Evolutionary conservation across 2,113 vertebrate species (phyloP).

Genomic region (Casuarius casuarius): DNA sequence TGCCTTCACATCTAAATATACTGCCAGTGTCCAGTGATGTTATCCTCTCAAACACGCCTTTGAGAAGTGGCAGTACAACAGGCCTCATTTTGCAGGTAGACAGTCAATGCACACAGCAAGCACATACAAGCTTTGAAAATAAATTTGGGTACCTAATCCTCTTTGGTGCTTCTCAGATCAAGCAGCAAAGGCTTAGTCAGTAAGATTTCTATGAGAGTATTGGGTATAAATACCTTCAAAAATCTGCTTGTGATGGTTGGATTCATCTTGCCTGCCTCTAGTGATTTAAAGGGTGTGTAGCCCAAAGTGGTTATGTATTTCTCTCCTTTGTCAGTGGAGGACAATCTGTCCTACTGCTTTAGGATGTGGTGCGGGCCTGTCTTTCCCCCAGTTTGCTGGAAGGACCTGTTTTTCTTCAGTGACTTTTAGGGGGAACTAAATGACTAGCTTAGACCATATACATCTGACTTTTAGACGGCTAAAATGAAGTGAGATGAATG

Average conservation of each 20-base stretch:
- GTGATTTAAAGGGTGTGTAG: neutral
- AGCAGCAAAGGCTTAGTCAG: neutral
- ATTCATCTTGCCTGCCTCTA: neutral
- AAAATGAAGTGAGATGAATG: neutral
- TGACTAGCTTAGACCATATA: conserved; percentile 8
- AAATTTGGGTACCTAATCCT: neutral
- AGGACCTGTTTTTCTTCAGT: neutral
- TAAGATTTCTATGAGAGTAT: neutral
- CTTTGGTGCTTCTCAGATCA: neutral
- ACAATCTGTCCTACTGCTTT: neutral
- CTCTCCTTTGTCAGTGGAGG: neutral
- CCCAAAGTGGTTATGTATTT: neutral
- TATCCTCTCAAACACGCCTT: neutral
- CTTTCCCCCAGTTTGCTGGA: neutral
- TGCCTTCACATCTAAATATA: neutral
- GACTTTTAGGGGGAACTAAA: conserved; percentile 10
- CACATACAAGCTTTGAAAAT: accelerated
- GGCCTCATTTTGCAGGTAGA: neutral
- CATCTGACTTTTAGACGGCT: neutral
- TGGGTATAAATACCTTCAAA: neutral
- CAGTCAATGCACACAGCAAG: neutral
- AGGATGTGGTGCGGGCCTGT: neutral
- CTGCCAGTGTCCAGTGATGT: neutral
- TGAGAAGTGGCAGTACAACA: neutral
- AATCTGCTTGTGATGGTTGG: neutral